Evolutionary conservation across 2,113 vertebrate genomes (phyloP), one percentile per base, ranked within the genome.

Genomic region (Gadus macrocephalus): DNA sequence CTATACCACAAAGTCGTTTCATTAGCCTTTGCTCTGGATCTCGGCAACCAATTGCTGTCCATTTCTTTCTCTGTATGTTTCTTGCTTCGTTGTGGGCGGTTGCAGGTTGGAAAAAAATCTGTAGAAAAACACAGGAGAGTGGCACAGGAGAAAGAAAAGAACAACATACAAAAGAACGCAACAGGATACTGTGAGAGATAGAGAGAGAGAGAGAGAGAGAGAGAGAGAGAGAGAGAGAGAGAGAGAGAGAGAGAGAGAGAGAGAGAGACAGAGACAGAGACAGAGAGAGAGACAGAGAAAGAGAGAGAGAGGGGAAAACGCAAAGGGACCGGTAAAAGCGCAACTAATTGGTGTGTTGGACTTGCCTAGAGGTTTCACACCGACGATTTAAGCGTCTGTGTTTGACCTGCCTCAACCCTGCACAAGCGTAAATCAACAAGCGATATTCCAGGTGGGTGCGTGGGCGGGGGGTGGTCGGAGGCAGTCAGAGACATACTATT

Each of bases 371-470:
- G 66, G 62, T 67, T 75, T 72, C 64, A 69, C 65, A 62, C 7
- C 61, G 11, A 9, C 66, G 77, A 79, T 81, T 86, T 79, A 77
- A 76, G 72, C 65, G 63, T 69, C 64, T 27, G 72, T 28, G 72
- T 73, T 64, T 75, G 76, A 81, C 81, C 81, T 27, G 73, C 72
- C 70, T 63, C 72, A 38, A 64, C 79, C 66, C 56, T 42, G 70
- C 71, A 72, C 64, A 3, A 71, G 3, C 19, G 38, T 68, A 67
- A 62, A 73, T 72, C 68, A 69, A 58, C 71, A 69, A 58, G 53
- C 35, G 27, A 42, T 35, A 35, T 35, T 35, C 31, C 31, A 55
- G 53, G 16, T 55, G 53, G 53, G 12, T 16, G 53, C 27, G 49
- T 42, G 20, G 64, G 68, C 53, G 38, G 49, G 15, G 62, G 70